These are phyloP conservation scores for Mastomys natalensis DNA, from an alignment of 2,113 vertebrate species.

Conservation along the genomic window DNA sequence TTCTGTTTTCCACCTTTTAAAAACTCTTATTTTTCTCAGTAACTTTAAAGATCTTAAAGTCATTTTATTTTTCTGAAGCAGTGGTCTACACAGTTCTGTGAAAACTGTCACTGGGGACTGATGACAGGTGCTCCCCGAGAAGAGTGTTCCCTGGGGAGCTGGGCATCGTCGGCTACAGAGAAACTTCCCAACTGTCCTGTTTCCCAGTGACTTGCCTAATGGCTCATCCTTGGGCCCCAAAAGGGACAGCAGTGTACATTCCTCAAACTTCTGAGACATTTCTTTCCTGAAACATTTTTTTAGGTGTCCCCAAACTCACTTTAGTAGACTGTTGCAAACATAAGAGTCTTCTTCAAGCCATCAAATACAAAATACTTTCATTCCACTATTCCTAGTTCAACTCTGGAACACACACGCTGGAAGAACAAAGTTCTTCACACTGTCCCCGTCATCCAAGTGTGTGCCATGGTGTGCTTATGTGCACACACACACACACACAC, in stretches of 20 bases:
- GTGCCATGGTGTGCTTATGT: background rate
- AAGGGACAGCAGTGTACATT: background rate
- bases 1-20: background rate
- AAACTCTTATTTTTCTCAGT: background rate
- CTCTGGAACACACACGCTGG: background rate
- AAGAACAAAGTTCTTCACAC: background rate
- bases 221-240: background rate
- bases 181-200: background rate
- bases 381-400: background rate
- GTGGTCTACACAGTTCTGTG: background rate
- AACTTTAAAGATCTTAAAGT: slow-evolving; percentile 38
- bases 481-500: background rate
- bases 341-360: background rate
- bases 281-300: background rate
- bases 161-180: background rate
- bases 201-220: background rate
- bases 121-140: background rate
- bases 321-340: background rate
- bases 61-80: slow-evolving; percentile 50
- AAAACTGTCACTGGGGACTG: background rate
- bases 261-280: background rate
- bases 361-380: background rate
- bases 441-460: background rate
- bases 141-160: background rate
- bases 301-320: background rate